A percentile compares a stretch with the other conserved stretches of the same genome.
Conservation (phyloP, 2,113 vertebrate species). For the Sisor rabdophorus region DNA sequence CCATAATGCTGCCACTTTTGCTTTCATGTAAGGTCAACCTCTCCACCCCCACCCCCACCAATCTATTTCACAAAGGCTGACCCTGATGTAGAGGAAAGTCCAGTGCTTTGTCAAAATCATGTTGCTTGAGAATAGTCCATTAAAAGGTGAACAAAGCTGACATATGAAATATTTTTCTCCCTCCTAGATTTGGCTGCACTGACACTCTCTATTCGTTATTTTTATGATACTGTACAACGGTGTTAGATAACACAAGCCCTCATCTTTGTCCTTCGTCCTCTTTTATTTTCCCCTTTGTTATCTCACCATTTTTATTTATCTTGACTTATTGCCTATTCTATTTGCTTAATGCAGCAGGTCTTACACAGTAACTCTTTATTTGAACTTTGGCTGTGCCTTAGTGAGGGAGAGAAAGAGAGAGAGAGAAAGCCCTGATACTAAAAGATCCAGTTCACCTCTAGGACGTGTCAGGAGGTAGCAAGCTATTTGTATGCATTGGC, state of each 20-base stretch:
- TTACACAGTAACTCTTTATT: constrained; percentile 53
- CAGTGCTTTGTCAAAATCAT: constrained; percentile 67
- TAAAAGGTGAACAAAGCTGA: constrained; percentile 71
- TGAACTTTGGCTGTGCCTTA: constrained; percentile 49
- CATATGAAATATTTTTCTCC: constrained; percentile 69
- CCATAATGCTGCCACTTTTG: constrained; percentile 35
- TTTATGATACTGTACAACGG: constrained; percentile 68
- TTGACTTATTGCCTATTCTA: constrained; percentile 60
- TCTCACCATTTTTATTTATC: constrained; percentile 55
- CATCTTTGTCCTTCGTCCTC: constrained; percentile 71
- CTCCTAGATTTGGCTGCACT: constrained; percentile 63
- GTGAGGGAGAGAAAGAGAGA: not conserved
- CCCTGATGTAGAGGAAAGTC: constrained; percentile 54
- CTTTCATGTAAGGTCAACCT: constrained; percentile 48
- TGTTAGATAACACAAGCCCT: constrained; percentile 71
- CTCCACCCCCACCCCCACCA: constrained; percentile 46
- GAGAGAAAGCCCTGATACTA: constrained; percentile 46
- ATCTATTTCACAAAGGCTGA: constrained; percentile 61
- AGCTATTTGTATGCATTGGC: constrained; percentile 44
- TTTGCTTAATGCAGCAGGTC: constrained; percentile 57
- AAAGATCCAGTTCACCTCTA: constrained; percentile 54
- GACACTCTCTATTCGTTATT: constrained; percentile 75
- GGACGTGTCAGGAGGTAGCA: constrained; percentile 42
- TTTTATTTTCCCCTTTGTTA: constrained; percentile 59
- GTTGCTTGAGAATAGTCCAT: constrained; percentile 69